Evolutionary conservation across 2,888 invertebrate species (phyloP), one percentile per base, ranked within the genome.

Genomic region (Diogma glabrata): DNA sequence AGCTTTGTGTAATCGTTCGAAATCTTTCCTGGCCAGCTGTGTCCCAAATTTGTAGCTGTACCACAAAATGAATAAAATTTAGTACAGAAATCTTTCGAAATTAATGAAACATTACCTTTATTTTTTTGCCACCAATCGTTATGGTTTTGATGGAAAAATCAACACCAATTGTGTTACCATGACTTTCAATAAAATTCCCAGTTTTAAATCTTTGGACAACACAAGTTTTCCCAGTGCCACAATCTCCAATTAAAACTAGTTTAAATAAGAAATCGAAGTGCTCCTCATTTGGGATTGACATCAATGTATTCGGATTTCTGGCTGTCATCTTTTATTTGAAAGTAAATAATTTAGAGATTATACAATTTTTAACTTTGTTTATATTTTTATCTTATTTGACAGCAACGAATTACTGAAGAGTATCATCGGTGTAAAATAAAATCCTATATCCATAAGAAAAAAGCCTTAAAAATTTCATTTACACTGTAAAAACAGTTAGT

Each of bases 101-200:
- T 2, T 10, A 3, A 28, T 28, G n/a, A n/a, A 28, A 28, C 28
- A 28, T 43, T 72, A 94, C 93, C 84, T 96, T 96, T 60, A 95
- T 87, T 75, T 86, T 85, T 71, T 95, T 95, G 50, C 88, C 90
- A 68, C 95, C 94, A 47, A 95, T 84, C 58, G 86, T 77, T 36
- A 96, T 79, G 50, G 94, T 95, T 79, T 95, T 95, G 94, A 95
- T 96, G 55, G 94, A 94, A 75, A 96, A 96, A 72, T 96, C 95
- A 52, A 96, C 95, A 56, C 95, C 95, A 65, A 96, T 96, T 47
- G 96, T 96, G 67, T 90, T 94, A 53, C 93, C 93, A 72, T 95
- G 93, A 58, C 88, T 78, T 73, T 96, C 95, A 58, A 93, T 85
- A 66, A 91, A 96, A 60, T 90, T 92, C 54, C 95, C 96, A 55